Percentiles rank a stretch among this genome's conserved stretches.
Conservation (phyloP, 2,113 vertebrate species). For the Excalfactoria chinensis region DNA sequence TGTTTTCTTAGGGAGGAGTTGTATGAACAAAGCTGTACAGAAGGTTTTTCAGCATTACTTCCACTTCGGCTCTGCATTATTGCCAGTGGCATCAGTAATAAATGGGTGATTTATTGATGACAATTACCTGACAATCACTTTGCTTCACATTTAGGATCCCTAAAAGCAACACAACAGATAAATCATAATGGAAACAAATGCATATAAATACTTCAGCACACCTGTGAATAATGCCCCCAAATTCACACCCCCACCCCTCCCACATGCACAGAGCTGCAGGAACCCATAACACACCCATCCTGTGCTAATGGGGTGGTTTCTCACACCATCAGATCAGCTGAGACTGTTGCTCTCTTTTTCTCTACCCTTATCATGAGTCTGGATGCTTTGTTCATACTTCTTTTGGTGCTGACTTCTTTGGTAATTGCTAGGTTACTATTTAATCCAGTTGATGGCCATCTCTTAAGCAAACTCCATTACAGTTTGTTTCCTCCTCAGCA, state of each 20-base stretch:
- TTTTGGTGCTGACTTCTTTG: not conserved
- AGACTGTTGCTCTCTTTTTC: not conserved
- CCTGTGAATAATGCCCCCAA: not conserved
- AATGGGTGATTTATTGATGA: not conserved
- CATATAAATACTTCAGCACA: not conserved
- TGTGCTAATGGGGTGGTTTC: fast-evolving
- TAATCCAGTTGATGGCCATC: conserved; percentile 28
- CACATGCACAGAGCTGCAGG: not conserved
- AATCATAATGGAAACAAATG: not conserved
- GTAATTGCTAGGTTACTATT: conserved; percentile 63
- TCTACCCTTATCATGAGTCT: not conserved
- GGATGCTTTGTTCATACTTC: not conserved
- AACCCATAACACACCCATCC: fast-evolving
- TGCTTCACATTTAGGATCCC: fast-evolving
- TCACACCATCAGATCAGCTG: fast-evolving
- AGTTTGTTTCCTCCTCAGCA: not conserved
- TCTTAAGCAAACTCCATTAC: conserved; percentile 29
- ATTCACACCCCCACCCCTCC: not conserved
- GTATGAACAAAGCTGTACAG: not conserved
- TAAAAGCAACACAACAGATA: not conserved
- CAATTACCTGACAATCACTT: not conserved
- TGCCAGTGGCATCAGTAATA: not conserved
- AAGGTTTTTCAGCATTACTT: not conserved
- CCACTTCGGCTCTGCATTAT: not conserved
- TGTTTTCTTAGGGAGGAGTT: not conserved